Evolutionary conservation across 2,797 vertebrate species (phyloP).

Genomic region (Ctenopoma kingsleyae): DNA sequence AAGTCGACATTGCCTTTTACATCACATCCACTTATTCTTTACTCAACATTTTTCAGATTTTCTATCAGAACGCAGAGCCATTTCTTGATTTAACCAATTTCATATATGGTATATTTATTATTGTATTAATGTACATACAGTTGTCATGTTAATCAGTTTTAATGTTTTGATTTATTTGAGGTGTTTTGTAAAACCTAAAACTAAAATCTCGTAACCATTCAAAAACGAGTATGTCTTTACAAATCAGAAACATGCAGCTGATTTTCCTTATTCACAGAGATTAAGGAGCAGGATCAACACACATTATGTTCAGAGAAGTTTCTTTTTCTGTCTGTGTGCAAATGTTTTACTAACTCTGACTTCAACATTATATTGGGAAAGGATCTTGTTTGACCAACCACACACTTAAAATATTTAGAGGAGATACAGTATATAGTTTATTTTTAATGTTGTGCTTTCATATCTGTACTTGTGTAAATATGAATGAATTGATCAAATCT

Average conservation of each 20-base stretch:
- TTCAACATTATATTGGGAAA: slow-evolving; percentile 43
- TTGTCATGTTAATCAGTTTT: slow-evolving; percentile 59
- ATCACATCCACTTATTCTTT: slow-evolving; percentile 40
- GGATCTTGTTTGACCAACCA: slow-evolving; percentile 73
- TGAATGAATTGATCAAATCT: slow-evolving; percentile 17
- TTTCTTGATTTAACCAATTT: slow-evolving; percentile 50
- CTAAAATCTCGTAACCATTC: slow-evolving; percentile 79
- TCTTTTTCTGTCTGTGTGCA: slow-evolving; percentile 56
- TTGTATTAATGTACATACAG: slow-evolving; percentile 72
- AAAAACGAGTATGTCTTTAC: slow-evolving; percentile 80
- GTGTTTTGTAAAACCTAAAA: slow-evolving; percentile 70
- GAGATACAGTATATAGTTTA: slow-evolving; percentile 13
- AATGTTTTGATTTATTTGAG: slow-evolving; percentile 55
- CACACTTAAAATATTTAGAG: slow-evolving; percentile 47
- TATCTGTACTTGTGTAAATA: slow-evolving; percentile 58
- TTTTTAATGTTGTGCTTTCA: slow-evolving; percentile 42
- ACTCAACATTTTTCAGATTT: slow-evolving; percentile 24
- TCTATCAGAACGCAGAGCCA: slow-evolving; percentile 39
- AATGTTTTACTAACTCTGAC: slow-evolving; percentile 47
- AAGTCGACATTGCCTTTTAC: slow-evolving; percentile 37
- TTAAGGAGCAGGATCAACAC: slow-evolving; percentile 64
- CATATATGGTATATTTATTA: slow-evolving; percentile 64
- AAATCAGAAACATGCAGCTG: slow-evolving; percentile 68
- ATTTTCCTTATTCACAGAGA: slow-evolving; percentile 51
- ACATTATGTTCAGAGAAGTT: slow-evolving; percentile 67